Evolutionary conservation across 2,888 invertebrate genomes (phyloP), one percentile per base, ranked within the genome.

Genomic region (Cybosia mesomella): DNA sequence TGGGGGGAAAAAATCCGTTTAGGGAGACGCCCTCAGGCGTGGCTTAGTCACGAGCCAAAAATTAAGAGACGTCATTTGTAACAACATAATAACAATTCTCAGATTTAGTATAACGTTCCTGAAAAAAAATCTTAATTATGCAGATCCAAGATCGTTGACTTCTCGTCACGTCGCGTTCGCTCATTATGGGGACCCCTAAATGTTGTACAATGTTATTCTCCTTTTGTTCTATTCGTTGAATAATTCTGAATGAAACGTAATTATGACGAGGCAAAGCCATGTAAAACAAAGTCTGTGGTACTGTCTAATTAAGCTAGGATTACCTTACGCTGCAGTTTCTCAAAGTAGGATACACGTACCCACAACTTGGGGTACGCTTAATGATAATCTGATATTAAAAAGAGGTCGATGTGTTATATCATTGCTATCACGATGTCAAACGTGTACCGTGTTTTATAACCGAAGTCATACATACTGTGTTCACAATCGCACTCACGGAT

Each of bases 121-220:
- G n/a, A 49, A n/a, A 49, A 49, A 8, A n/a, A n/a, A 0, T 49
- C 49, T 49, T n/a, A 49, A 49, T 49, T 49, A 49, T 49, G 18
- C n/a, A 49, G 9, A n/a, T 49, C 18, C 4, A n/a, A 49, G 18
- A 49, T n/a, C 49, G 49, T 49, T 18, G 49, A 49, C 49, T 49
- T 49, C n/a, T 49, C n/a, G 49, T n/a, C 49, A 49, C 49, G 49
- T n/a, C n/a, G 28, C 28, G 3, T 2, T 28, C 28, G 28, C 49
- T 49, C 49, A 18, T 49, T 49, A 8, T 7, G n/a, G n/a, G n/a
- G 43, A 11, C 49, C 54, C 53, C 32, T 67, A 68, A 67, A 74
- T 60, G 65, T 63, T 43, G 57, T 49, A 49, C 49, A 49, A 49
- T 49, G n/a, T 49, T 49, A 49, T 49, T 49, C n/a, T 18, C 49